Percentiles rank a stretch among this genome's conserved stretches.
Evolutionary conservation across 2,797 vertebrate genomes (phyloP).

Genomic region (Muscicapa striata): DNA sequence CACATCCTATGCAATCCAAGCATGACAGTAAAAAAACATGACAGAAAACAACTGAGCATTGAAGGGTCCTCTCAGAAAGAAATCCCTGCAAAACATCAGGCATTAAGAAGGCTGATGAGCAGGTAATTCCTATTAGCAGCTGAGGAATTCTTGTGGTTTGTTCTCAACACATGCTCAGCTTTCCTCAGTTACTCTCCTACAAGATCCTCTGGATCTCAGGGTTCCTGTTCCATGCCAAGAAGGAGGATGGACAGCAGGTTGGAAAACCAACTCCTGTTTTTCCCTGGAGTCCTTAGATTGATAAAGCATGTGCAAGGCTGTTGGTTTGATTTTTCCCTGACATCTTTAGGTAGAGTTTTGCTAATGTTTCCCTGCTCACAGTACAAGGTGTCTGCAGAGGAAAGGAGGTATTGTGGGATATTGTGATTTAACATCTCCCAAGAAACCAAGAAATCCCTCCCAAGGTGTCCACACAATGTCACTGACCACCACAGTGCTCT

Average conservation of each 20-base stretch:
- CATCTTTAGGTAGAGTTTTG: not conserved
- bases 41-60: not conserved
- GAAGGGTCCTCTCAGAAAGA: not conserved
- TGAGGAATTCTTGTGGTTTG: not conserved
- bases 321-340: not conserved
- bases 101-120: not conserved
- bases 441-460: not conserved
- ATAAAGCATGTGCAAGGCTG: not conserved
- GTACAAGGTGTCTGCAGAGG: not conserved
- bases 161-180: not conserved
- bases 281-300: not conserved
- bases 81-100: not conserved
- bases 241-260: fast-evolving
- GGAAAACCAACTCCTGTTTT: not conserved
- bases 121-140: not conserved
- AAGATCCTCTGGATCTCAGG: not conserved
- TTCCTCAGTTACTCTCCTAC: not conserved
- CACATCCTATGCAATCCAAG: not conserved
- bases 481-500: not conserved
- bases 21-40: not conserved
- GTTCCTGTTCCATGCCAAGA: not conserved
- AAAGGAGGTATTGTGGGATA: not conserved
- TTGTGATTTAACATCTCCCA: not conserved
- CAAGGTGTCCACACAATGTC: not conserved
- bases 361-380: not conserved